Conservation (phyloP, 2,797 vertebrate genomes). For the Acanthiza pusilla region DNA sequence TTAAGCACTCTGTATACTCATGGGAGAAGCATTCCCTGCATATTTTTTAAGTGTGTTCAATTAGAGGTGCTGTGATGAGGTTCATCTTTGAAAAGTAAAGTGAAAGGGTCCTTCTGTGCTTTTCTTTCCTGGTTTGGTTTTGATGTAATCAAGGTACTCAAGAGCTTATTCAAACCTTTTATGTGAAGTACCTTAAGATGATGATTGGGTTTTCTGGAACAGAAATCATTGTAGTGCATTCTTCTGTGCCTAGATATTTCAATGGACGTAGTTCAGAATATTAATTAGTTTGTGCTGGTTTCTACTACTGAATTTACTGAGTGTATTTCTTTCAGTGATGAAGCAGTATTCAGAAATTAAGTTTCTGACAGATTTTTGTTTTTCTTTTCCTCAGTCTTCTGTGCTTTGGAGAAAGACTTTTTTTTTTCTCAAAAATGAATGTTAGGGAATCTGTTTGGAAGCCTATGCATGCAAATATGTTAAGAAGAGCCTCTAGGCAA, state of each 20-base stretch:
- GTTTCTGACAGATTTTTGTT: not conserved
- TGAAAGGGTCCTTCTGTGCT: not conserved
- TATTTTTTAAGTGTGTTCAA: not conserved
- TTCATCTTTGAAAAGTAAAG: not conserved
- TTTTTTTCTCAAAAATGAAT: not conserved
- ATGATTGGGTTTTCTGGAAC: not conserved
- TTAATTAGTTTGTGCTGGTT: not conserved
- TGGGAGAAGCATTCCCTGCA: not conserved
- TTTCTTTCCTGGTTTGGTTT: not conserved
- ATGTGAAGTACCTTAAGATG: not conserved
- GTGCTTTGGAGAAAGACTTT: too few relatives aligned
- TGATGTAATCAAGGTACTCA: not conserved
- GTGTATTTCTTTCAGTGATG: not conserved
- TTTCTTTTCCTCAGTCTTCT: not conserved
- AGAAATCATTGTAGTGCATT: not conserved
- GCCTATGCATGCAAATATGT: not conserved
- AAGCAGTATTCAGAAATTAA: not conserved
- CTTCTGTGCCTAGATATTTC: not conserved
- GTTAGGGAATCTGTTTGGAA: not conserved
- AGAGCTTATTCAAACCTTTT: not conserved
- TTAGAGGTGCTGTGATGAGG: not conserved
- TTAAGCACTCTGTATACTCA: not conserved
- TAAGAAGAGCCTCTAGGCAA: not conserved
- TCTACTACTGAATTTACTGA: not conserved
- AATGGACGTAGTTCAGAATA: not conserved